Conservation (phyloP, 2,888 invertebrate genomes). For the Coecobrya sp. region DNA sequence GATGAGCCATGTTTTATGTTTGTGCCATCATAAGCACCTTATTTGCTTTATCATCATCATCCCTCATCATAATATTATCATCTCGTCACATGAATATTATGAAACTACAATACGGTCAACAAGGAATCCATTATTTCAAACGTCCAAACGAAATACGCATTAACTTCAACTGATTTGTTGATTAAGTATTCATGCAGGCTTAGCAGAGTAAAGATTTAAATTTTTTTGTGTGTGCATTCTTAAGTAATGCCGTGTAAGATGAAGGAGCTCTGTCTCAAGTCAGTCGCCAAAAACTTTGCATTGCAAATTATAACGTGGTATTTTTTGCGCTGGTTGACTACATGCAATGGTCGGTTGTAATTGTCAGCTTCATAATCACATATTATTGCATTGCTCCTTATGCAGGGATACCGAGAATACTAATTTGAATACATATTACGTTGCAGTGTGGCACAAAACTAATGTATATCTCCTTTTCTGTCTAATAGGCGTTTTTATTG, state of each 20-base stretch:
- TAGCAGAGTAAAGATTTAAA: not conserved
- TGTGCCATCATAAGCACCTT: not conserved
- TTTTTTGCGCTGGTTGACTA: not conserved
- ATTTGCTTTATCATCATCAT: constrained; percentile 4
- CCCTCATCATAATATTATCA: not conserved
- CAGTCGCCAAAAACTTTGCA: not conserved
- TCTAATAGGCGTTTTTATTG: too few relatives aligned
- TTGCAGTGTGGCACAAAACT: not conserved
- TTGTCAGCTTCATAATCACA: not conserved
- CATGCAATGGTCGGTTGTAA: not conserved
- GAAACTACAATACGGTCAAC: not conserved
- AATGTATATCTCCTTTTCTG: not conserved
- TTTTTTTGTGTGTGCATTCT: not conserved
- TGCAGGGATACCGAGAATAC: not conserved
- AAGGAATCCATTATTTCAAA: constrained; percentile 9
- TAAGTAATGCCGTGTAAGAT: not conserved
- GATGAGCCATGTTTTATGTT: not conserved
- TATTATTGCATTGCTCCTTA: not conserved
- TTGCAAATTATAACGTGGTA: not conserved
- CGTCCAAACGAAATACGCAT: not conserved
- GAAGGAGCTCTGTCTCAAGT: too few relatives aligned
- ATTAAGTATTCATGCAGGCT: constrained; percentile 18
- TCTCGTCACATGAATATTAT: constrained; percentile 21
- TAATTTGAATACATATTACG: not conserved
- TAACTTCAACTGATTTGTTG: not conserved